Base-by-base conservation (phyloP, 2,888 invertebrate genomes). In the Plebejus anna region DNA sequence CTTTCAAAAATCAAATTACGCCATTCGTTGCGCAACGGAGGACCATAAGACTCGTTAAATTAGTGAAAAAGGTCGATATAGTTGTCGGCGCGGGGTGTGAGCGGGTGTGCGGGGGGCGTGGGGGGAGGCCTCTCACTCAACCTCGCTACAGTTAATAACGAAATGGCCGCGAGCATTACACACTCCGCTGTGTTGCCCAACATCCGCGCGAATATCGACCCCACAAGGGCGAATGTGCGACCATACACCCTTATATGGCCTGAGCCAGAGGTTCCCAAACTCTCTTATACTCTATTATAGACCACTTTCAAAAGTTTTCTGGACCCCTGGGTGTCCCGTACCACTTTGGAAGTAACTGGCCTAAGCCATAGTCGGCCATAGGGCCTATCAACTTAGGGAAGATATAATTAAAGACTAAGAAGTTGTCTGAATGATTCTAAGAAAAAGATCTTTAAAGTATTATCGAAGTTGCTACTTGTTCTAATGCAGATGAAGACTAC, bases 1-100 rank as follows among this genome's bases (percentile, higher is more conserved):
- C 73, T 73, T 73, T 73, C 55, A 55, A 73, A 73, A 73, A 73
- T 72, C 11, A 55, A 55, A 73, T 73, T 73, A 32, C 73, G 73
- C 28, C 72, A 72, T 13, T 16, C 22, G 42, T 72, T 72, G 22
- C 72, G 47, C 47, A 73, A 73, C 32, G 28, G 47, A 73, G 55
- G 28, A 55, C 51, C 55, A 73, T 73, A 73, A 73, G 28, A 55
- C 51, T 73, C 51, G 51, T 73, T 73, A 73, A 73, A 55, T 32
- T 51, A 28, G 73, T 73, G 51, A 28, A 73, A 73, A 55, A 73
- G 73, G 73, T 73, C 73, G 51, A 66, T 66, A 66, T 13, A 4
- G 66, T 6, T 66, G 32, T 22, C 5, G 1, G 32, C 36, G 32
- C 32, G 32, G 66, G 28, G 61, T 16, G 55, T 16, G 28, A 22